These are phyloP conservation scores for Bos indicus DNA, from an alignment of 2,113 vertebrate genomes.

Conservation along the genomic window DNA sequence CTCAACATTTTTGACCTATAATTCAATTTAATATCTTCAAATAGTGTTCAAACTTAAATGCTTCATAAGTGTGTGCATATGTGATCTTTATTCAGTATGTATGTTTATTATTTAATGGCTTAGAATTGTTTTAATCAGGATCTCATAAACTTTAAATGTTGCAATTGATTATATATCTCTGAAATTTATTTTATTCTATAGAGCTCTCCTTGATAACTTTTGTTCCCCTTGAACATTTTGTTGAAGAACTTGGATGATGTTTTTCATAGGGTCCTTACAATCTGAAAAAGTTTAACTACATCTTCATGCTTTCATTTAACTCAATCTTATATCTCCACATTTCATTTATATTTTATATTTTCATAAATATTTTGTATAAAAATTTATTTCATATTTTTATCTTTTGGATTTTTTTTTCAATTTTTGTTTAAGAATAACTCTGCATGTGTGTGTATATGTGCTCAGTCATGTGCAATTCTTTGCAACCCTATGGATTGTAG, in stretches of 20 bases:
- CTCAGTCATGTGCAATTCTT: neutral
- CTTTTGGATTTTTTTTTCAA: neutral
- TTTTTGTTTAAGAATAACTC: neutral
- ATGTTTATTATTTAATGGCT: neutral
- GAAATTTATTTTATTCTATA: neutral
- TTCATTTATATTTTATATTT: neutral
- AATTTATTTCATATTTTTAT: neutral
- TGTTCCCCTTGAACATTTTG: neutral
- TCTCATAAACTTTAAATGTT: neutral
- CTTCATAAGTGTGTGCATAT: neutral
- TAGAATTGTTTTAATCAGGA: neutral
- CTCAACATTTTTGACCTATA: neutral
- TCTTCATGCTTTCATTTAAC: neutral
- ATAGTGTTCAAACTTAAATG: neutral
- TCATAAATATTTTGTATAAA: neutral
- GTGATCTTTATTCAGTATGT: neutral
- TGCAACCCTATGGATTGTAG: neutral
- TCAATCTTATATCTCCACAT: neutral
- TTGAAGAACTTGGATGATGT: neutral
- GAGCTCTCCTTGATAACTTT: neutral
- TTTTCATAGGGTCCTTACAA: neutral
- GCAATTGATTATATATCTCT: neutral
- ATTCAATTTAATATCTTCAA: neutral
- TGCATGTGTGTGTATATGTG: neutral
- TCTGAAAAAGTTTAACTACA: neutral